Base-by-base conservation (phyloP, 2,888 invertebrate species). In the Drosophila siamana region DNA sequence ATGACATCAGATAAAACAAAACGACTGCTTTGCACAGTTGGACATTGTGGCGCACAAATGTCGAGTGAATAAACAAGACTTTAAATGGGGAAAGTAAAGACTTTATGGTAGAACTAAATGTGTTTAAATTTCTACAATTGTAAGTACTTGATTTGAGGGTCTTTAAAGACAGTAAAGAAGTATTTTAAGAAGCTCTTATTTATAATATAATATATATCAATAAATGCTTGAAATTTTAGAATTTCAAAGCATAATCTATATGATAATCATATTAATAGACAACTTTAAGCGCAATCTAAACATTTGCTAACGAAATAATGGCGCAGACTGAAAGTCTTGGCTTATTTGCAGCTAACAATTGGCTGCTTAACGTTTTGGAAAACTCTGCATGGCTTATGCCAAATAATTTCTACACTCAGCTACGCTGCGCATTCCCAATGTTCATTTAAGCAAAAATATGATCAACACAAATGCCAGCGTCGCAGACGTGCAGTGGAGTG, bases 401-500 rank as follows among this genome's bases (percentile, higher is more conserved):
- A 3, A 13, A n/a, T 5, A 4, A 36, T 13, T 9, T 13, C 26
- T 8, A 24, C 8, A 4, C 1, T n/a, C 26, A 40, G 40, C 26
- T 26, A 19, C 3, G n/a, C 11, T 28, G 16, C 26, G 15, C 16
- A 52, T 28, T 52, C 9, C 19, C 52, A 16, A 52, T 19, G 52
- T 4, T 41, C 28, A 41, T 30, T 52, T 41, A 30, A 41, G 19
- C 52, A 26, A 26, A 38, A 36, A 11, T 51, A 26, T 38, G 24
- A 50, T 15, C 13, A 36, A 36, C 51, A 52, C 19, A 19, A n/a
- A n/a, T 4, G 11, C 40, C 28, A 19, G n/a, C n/a, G n/a, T n/a
- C n/a, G 24, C 24, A 5, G 4, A 24, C 24, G n/a, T 28, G 54
- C 9, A 16, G 19, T 44, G 38, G 28, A 62, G 54, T 72, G 72